Evolutionary conservation across 2,113 vertebrate species (phyloP), one percentile per base, ranked within the genome.

Genomic region (Leptosomus discolor): DNA sequence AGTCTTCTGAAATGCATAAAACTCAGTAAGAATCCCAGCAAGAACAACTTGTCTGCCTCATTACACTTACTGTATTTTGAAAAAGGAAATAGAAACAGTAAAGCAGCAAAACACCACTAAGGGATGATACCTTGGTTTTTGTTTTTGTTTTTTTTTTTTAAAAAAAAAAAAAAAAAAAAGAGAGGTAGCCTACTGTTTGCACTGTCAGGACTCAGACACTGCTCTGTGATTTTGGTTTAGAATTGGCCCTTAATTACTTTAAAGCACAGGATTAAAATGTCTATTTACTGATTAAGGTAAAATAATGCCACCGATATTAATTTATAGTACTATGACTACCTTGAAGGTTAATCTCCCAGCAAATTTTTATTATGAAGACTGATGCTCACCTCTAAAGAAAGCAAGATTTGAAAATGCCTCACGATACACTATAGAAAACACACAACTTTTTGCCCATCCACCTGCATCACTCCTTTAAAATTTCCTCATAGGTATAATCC

Each of bases 361-460:
- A 39, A 91, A 54, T 61, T 96, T 92, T 92, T 89, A 82, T 80
- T 95, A 83, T 64, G 65, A 87, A 95, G 94, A 96, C n/a, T 37
- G 43, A 96, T 90, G 74, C n/a, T 95, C 43, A 95, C 64, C 88
- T 96, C 94, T 51, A 94, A 95, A 97, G 76, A 88, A 36, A 82
- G 46, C 26, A 61, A 88, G 16, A 70, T 67, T 81, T 61, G 70
- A 83, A 95, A 90, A 70, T 36, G 56, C 77, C 88, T 84, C 65
- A 96, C 86, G 95, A 94, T 18, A 92, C 9, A 90, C 73, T 77
- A 90, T 24, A 92, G 71, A 48, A 85, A 61, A 61, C 10, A 84
- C 29, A 90, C 71, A 91, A 63, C 27, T 56, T 74, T 30, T 70
- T 93, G 41, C 54, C 88, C 77, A 86, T 45, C 30, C 37, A 82